A percentile compares a stretch with the other conserved stretches of the same genome.
Evolutionary conservation across 2,113 vertebrate species (phyloP).

Genomic region (Phrynocephalus versicolor): DNA sequence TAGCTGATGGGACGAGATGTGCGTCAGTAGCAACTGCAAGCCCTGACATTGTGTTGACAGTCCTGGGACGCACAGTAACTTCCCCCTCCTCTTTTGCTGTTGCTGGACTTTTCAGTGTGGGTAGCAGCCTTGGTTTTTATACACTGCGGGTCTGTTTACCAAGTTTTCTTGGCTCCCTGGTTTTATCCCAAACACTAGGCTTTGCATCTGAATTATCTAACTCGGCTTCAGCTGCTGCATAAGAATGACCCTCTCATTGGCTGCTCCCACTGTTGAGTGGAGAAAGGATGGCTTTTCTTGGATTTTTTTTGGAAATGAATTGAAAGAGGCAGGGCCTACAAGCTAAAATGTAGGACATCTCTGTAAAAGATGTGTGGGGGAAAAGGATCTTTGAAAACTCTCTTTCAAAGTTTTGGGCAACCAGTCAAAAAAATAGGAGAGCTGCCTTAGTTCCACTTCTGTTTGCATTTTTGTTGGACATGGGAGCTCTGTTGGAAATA

Average conservation of each 20-base stretch:
- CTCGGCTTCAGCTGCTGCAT: conserved; percentile 4
- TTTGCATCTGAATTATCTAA: conserved; percentile 16
- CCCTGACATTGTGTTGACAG: accelerated
- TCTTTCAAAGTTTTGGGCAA: background rate
- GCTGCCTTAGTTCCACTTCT: background rate
- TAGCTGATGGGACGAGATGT: background rate
- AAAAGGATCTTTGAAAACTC: background rate
- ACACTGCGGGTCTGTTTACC: conserved; percentile 15
- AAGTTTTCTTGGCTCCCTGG: conserved; percentile 5
- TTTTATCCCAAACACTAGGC: background rate
- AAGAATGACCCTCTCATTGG: conserved; percentile 9
- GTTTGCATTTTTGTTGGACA: background rate
- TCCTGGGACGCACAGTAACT: background rate
- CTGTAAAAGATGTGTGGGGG: background rate
- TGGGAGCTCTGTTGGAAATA: background rate
- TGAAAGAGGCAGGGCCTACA: background rate
- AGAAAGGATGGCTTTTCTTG: too few species aligned
- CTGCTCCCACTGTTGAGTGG: background rate
- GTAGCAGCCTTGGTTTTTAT: background rate
- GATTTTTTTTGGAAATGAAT: too few species aligned
- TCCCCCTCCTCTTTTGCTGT: background rate
- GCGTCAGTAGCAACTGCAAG: background rate
- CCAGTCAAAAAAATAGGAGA: background rate
- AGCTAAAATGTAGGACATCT: background rate
- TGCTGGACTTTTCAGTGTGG: background rate